Evolutionary conservation across 2,113 vertebrate genomes (phyloP), one percentile per base, ranked within the genome.

Genomic region (Hiodon tergisus): DNA sequence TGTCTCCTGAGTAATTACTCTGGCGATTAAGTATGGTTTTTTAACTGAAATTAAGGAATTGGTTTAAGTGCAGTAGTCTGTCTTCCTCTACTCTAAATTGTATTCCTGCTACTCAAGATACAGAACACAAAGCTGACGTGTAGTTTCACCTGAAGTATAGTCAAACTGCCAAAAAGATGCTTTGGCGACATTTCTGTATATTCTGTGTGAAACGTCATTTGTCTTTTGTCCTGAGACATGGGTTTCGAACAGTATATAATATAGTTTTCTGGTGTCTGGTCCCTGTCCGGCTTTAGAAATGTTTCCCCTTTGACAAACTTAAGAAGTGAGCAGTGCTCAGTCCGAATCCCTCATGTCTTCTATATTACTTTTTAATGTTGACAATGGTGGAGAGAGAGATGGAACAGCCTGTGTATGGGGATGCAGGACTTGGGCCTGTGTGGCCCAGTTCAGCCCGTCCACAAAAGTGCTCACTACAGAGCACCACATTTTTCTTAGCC

Each of bases 51-150:
- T 9, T 16, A n/a, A 54, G 31, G 48, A 16, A 17, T 69, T 69
- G 52, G 50, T 51, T 69, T 51, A 17, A 69, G 53, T 69, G 16
- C n/a, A 53, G 67, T 53, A 53, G 67, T 54, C 53, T 52, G 67
- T 69, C 51, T 69, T 7, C 67, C n/a, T 69, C n/a, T 54, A 54
- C 50, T 53, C 0, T 69, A n/a, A 3, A 69, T n/a, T 59, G 48
- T 54, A 17, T 48, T 14, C 52, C 11, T n/a, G n/a, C 13, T 53
- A 69, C 13, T 54, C 51, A 4, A 5, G n/a, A 7, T 16, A 13
- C 10, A 8, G 3, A 69, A 53, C 1, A 5, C 3, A 6, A 72
- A 48, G 2, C 70, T 59, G 54, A 50, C 8, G 2, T 3, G 6
- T 10, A 47, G 17, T 6, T 54, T 17, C 7, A 11, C 53, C 47